phyloP scores from a whole-genome alignment of 2,888 invertebrate genomes.

The Tanypteryx hageni region DNA sequence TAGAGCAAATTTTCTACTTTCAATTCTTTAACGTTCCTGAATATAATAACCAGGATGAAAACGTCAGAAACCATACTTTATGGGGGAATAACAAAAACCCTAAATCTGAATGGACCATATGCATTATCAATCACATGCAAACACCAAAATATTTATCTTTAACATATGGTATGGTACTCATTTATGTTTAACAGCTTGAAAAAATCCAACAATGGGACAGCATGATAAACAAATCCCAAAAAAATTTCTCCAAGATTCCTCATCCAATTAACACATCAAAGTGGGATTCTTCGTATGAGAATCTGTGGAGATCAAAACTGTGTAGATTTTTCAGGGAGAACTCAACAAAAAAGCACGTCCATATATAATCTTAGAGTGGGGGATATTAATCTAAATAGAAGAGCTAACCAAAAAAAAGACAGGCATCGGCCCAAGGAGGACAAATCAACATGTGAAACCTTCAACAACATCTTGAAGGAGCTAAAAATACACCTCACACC shows the following conservation, averaged over 20 bases:
- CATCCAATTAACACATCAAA: slow-evolving; percentile 15
- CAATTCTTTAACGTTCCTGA: slow-evolving; percentile 18
- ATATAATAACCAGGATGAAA: slow-evolving; percentile 6
- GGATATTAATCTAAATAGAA: neutral
- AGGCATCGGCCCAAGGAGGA: slow-evolving; percentile 37
- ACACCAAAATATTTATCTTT: slow-evolving; percentile 62
- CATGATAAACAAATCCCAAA: slow-evolving; percentile 56
- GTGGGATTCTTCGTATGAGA: slow-evolving; percentile 47
- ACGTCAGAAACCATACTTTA: slow-evolving; percentile 10
- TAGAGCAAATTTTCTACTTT: neutral
- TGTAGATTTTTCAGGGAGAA: neutral
- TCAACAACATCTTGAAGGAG: slow-evolving; percentile 55
- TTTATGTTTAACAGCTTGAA: slow-evolving; percentile 60
- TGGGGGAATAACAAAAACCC: neutral
- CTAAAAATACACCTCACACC: slow-evolving; percentile 61
- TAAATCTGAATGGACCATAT: slow-evolving; percentile 59
- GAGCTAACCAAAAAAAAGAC: neutral
- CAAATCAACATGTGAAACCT: slow-evolving; percentile 56
- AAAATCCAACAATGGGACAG: slow-evolving; percentile 55
- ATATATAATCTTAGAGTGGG: neutral
- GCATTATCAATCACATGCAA: slow-evolving; percentile 62
- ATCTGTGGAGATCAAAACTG: neutral
- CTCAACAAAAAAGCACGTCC: neutral
- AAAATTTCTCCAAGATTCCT: slow-evolving; percentile 34
- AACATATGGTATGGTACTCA: slow-evolving; percentile 61